Base-by-base conservation (phyloP, 2,888 invertebrate genomes). In the Lamellibrachia columna region DNA sequence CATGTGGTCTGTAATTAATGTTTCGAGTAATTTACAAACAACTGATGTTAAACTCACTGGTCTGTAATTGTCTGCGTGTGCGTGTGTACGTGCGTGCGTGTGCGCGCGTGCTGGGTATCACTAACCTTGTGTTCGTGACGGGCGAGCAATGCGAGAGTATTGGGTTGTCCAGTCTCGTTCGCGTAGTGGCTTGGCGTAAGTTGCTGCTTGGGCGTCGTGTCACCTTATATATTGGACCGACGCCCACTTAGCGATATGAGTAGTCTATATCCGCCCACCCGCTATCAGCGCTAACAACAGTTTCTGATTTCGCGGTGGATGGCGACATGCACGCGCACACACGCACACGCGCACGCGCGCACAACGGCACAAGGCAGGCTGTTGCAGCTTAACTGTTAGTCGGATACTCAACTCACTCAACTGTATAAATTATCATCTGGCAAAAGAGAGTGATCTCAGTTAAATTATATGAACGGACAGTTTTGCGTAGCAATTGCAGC, bases 221-320 rank as follows among this genome's bases (percentile, higher is more conserved):
- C 75, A 75, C 75, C 75, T 75, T 75, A 75, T 75, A 75, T 75
- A 75, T 75, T 15, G 75, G 75, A 75, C 75, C 15, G 75, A 75
- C 75, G 75, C 75, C 75, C 75, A 75, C 75, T 75, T 22, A 75
- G 75, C n/a, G 75, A 75, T 75, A 75, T 22, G 75, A 75, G 15
- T 75, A 75, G 75, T 75, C 75, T n/a, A 22, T 75, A n/a, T 75
- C 15, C 75, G 75, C 75, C 75, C 75, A 75, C 75, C 15, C 15
- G 75, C 75, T 22, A 75, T 75, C 75, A 75, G 75, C 75, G 75
- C 40, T 40, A 40, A 40, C 40, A 40, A 40, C 40, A 40, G 40
- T 40, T 40, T 40, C 40, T 40, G 40, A 40, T 40, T 40, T 40
- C 3, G 75, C 75, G 22, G 9, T 3, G 55, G 8, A 55, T 55